Evolutionary conservation across 2,888 invertebrate species (phyloP).

Genomic region (Sepioteuthis lessoniana): DNA sequence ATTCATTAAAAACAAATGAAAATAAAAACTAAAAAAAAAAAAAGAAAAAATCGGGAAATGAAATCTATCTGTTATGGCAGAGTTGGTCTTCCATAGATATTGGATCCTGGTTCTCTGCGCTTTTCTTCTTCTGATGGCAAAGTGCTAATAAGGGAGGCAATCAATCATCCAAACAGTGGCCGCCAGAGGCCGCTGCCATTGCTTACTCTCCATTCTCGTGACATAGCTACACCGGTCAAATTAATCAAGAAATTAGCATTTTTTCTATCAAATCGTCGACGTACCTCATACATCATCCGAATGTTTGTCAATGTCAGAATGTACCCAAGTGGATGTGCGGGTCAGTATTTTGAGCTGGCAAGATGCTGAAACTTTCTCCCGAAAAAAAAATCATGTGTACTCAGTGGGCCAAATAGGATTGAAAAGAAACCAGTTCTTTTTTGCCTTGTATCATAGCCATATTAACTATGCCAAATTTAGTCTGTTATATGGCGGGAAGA

Average conservation of each 20-base stretch:
- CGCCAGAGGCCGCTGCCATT: constrained; percentile 33
- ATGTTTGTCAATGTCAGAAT: neutral
- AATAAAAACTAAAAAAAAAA: neutral
- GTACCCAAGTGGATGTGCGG: neutral
- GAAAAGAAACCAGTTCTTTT: too few species aligned
- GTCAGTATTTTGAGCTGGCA: neutral
- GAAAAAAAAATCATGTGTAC: too few species aligned
- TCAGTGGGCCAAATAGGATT: too few species aligned
- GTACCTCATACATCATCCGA: constrained; percentile 33
- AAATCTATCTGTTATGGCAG: neutral
- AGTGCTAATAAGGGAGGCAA: neutral
- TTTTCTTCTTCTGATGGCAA: neutral
- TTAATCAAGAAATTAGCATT: constrained; percentile 33
- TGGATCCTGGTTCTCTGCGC: neutral
- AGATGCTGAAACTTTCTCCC: neutral
- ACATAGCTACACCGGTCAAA: neutral
- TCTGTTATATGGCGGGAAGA: too few species aligned
- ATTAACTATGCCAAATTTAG: too few species aligned
- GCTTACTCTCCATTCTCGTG: neutral
- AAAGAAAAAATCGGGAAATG: neutral
- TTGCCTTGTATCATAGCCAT: too few species aligned
- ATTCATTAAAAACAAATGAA: neutral
- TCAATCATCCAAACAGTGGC: neutral
- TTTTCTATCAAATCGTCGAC: neutral
- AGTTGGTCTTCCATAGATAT: neutral